phyloP scores from a whole-genome alignment of 2,888 invertebrate species.

The Nemurella pictetii region DNA sequence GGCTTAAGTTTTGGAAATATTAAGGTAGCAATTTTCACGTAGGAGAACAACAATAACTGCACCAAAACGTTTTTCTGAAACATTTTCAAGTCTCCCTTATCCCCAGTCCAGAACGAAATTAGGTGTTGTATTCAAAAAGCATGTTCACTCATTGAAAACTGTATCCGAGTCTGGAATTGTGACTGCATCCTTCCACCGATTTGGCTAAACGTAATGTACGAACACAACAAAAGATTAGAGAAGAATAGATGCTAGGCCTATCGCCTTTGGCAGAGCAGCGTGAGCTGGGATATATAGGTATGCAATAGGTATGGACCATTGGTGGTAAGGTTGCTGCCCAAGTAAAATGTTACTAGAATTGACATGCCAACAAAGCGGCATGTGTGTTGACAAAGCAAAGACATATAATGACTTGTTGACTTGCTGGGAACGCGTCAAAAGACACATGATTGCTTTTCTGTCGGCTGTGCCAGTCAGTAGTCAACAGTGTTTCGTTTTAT shows the following conservation, averaged over 20 bases:
- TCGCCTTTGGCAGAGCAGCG: background rate
- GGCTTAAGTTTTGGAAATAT: background rate
- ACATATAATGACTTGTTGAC: constrained; percentile 19
- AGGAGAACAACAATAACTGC: background rate
- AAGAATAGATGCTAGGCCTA: constrained; percentile 7
- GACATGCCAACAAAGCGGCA: constrained; percentile 2
- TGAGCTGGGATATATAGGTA: background rate
- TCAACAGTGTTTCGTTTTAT: background rate
- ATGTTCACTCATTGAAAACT: background rate
- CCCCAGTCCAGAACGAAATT: background rate
- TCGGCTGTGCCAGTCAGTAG: background rate
- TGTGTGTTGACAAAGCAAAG: constrained; percentile 17
- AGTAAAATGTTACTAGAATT: background rate
- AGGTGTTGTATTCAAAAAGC: background rate
- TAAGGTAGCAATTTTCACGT: background rate
- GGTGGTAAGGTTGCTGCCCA: background rate
- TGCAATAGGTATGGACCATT: background rate
- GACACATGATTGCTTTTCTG: background rate
- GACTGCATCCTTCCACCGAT: background rate
- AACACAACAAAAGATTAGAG: constrained; percentile 9
- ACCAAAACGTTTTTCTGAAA: background rate
- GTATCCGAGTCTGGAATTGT: background rate
- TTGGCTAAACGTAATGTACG: background rate
- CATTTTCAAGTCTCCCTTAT: background rate
- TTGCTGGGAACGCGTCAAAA: constrained; percentile 1